Base-by-base conservation (phyloP, 2,797 vertebrate genomes). In the Gambusia yucatana region DNA sequence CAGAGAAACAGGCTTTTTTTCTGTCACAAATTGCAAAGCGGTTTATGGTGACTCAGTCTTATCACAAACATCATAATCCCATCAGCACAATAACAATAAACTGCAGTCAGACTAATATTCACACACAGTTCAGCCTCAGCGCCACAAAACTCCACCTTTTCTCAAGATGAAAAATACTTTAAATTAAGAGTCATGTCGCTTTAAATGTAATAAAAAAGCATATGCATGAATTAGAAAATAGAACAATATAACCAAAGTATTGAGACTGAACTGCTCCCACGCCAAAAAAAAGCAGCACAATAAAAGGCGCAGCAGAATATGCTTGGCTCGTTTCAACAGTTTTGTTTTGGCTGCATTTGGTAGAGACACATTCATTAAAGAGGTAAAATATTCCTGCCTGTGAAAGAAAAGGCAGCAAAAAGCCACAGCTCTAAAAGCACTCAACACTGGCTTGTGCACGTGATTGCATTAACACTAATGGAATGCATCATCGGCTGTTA, bases 401-500 rank as follows among this genome's bases (percentile, higher is more conserved):
- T 75, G 67, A 78, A 86, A 67, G 72, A 80, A 84, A 70, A 81
- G 75, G 55, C 28, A 61, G 57, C 30, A 48, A 79, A 89, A 87
- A 82, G 78, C 41, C 72, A 67, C 28, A 61, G 82, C 85, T 85
- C 82, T 91, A 86, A 93, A 90, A 92, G 90, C 90, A 92, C 88
- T 90, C 85, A 85, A 69, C 79, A 28, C 65, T 59, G 63, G 41
- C 71, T 73, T 22, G 55, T 82, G 76, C 74, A 81, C 76, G 63
- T 78, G 88, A 88, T 74, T 91, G 79, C 82, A 90, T 92, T 89
- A 91, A 77, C 77, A 73, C 87, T 91, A 93, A 91, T 93, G 86
- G 85, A 88, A 91, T 84, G 86, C 83, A 89, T 85, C 88, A 82
- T 79, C 67, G 52, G 69, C 75, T 76, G 75, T 82, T 81, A 80